Percentiles rank a stretch among this genome's conserved stretches.
Conservation (phyloP, 2,888 invertebrate genomes). For the Elysia crispata region DNA sequence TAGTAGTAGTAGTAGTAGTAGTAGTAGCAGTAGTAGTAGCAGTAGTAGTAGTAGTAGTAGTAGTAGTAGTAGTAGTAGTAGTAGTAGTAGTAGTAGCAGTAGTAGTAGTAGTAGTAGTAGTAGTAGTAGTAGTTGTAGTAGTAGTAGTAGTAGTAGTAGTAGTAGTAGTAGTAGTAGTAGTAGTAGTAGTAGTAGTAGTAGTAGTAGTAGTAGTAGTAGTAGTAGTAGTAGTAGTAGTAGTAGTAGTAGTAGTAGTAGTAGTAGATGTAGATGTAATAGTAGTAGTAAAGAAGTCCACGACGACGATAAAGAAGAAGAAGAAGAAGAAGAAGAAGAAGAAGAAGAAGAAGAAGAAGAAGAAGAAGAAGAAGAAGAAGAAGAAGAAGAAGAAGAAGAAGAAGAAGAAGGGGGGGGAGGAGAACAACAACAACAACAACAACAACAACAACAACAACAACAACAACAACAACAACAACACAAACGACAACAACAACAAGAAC, state of each 20-base stretch:
- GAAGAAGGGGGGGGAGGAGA: no score
- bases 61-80: constrained; percentile 4
- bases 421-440: no score
- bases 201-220: constrained; percentile 9
- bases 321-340: no score
- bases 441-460: no score
- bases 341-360: no score
- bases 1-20: constrained; percentile 9
- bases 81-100: constrained; percentile 4
- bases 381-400: no score
- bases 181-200: constrained; percentile 9
- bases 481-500: no score
- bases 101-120: constrained; percentile 9
- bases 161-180: constrained; percentile 9
- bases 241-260: background rate
- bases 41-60: constrained; percentile 9
- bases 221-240: constrained; percentile 9
- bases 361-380: no score
- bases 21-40: constrained; percentile 1
- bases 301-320: no score
- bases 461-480: no score
- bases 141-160: constrained; percentile 9
- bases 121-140: constrained; percentile 4
- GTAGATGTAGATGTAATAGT: background rate
- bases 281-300: no score